A percentile compares a stretch with the other conserved stretches of the same genome.
Conservation (phyloP, 2,888 invertebrate species). For the Gymnocheta viridis region DNA sequence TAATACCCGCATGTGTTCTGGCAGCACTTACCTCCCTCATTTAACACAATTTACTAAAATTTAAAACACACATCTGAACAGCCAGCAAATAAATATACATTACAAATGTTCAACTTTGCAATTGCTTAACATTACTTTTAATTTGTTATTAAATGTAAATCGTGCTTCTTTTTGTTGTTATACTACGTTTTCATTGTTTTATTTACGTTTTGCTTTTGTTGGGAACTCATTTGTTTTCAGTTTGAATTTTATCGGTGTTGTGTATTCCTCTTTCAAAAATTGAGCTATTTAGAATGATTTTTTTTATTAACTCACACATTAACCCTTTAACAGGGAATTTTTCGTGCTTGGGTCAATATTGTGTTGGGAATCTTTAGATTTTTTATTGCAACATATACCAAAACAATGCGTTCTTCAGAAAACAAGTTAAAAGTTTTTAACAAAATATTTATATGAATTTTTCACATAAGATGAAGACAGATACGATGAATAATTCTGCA, state of each 20-base stretch:
- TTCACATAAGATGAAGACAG: too few relatives aligned
- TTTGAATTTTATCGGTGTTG: not conserved
- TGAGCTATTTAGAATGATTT: not conserved
- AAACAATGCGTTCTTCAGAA: too few relatives aligned
- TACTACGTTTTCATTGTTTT: slow-evolving; percentile 24
- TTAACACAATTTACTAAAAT: slow-evolving; percentile 46
- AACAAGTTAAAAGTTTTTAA: too few relatives aligned
- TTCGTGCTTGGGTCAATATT: too few relatives aligned
- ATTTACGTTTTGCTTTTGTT: slow-evolving; percentile 50
- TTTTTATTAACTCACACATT: not conserved
- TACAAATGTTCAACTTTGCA: slow-evolving; percentile 40
- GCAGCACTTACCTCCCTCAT: slow-evolving; percentile 42
- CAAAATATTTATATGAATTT: too few relatives aligned
- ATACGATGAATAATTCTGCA: too few relatives aligned
- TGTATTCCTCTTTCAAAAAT: slow-evolving; percentile 4
- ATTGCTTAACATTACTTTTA: slow-evolving; percentile 37
- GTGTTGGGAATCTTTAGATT: too few relatives aligned
- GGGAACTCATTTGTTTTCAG: slow-evolving; percentile 2
- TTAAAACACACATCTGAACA: not conserved
- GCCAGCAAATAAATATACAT: slow-evolving; percentile 11
- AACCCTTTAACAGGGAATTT: not conserved
- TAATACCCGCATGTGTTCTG: not conserved
- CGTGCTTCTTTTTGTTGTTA: slow-evolving; percentile 35
- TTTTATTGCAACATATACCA: too few relatives aligned
- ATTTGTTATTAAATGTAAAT: slow-evolving; percentile 37